Percentiles rank a stretch among this genome's conserved stretches.
phyloP scores from a whole-genome alignment of 2,888 invertebrate species.

The Azorinus chamasolen region DNA sequence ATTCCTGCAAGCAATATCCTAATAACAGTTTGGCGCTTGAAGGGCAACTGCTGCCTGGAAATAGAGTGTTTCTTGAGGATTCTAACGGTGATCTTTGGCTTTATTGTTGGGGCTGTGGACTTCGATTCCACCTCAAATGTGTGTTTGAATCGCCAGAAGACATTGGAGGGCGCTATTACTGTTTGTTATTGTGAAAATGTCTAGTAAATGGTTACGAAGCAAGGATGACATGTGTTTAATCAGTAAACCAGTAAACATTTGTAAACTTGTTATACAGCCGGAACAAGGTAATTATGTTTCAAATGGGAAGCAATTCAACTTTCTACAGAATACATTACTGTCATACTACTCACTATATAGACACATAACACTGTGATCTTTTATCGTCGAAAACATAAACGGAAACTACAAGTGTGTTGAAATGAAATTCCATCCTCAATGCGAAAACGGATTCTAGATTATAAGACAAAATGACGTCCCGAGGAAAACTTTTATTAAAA shows the following conservation, averaged over 20 bases:
- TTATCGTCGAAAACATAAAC: background rate
- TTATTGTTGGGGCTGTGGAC: conserved; percentile 13
- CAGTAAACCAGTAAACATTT: background rate
- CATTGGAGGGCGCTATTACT: background rate
- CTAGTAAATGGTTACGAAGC: background rate
- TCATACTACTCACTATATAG: background rate
- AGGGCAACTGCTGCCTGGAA: conserved; percentile 13
- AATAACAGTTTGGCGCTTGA: conserved; percentile 17
- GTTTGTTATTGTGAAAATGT: background rate
- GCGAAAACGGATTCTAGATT: too few relatives aligned
- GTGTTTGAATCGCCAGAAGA: conserved; percentile 7
- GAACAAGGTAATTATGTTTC: too few relatives aligned
- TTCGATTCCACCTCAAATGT: conserved; percentile 24
- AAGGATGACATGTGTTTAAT: conserved; percentile 3
- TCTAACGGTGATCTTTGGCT: conserved; percentile 24
- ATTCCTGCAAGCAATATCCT: conserved; percentile 1
- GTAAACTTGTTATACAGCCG: too few relatives aligned
- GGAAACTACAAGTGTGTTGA: background rate
- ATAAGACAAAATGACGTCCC: too few relatives aligned
- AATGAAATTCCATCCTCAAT: too few relatives aligned
- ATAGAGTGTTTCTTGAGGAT: conserved; percentile 15
- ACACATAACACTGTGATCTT: background rate
- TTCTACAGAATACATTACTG: background rate
- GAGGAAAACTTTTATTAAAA: too few relatives aligned
- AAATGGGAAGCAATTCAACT: background rate